These are phyloP conservation scores for Cataglyphis livida DNA, from an alignment of 2,888 invertebrate species.

Conservation along the genomic window DNA sequence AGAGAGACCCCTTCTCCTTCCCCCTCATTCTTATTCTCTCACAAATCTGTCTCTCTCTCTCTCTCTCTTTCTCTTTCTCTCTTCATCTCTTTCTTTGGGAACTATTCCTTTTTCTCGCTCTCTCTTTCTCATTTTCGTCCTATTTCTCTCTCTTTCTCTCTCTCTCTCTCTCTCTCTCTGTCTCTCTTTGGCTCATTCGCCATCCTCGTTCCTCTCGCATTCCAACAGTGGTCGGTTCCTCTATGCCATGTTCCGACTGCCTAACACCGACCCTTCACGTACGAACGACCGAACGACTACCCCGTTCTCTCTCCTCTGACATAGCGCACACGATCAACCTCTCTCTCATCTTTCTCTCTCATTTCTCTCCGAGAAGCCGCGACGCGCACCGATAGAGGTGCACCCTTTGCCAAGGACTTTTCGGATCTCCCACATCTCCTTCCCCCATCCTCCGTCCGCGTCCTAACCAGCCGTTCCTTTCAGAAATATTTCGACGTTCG, in stretches of 20 bases:
- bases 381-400: slow-evolving; percentile 44
- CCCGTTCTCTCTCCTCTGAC: slow-evolving; percentile 63
- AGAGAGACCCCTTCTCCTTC: slow-evolving; percentile 21
- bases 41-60: background rate
- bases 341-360: slow-evolving; percentile 21
- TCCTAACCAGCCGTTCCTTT: slow-evolving; percentile 61
- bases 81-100: slow-evolving; percentile 20
- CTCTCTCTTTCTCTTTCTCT: background rate
- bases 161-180: too few relatives aligned
- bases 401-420: slow-evolving; percentile 66
- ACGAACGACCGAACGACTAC: slow-evolving; percentile 76
- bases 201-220: slow-evolving; percentile 40
- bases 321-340: slow-evolving; percentile 45
- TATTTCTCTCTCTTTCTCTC: background rate
- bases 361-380: slow-evolving; percentile 20
- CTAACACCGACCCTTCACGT: slow-evolving; percentile 77
- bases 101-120: slow-evolving; percentile 20
- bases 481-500: slow-evolving; percentile 72
- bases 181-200: background rate
- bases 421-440: slow-evolving; percentile 55
- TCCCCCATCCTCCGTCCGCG: slow-evolving; percentile 28
- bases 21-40: slow-evolving; percentile 1
- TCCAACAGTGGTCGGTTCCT: slow-evolving; percentile 47
- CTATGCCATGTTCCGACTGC: slow-evolving; percentile 75
- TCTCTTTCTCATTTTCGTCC: slow-evolving; percentile 39